phyloP scores from a whole-genome alignment of 35 echinoderm and acorn worm genomes.

The Diadema setosum region DNA sequence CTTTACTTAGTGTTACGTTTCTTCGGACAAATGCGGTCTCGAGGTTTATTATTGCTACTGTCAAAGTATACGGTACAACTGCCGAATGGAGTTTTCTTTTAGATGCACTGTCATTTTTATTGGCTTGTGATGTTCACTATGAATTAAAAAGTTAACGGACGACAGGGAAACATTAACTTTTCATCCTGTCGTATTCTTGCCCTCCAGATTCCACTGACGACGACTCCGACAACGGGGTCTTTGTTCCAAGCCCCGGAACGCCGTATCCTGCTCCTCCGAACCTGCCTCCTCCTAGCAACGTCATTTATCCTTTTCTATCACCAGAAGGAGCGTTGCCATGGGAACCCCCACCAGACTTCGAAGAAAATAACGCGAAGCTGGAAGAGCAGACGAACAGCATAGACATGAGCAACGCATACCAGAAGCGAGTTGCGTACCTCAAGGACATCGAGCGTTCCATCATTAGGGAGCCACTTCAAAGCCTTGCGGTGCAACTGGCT shows the following conservation, averaged over 20 bases:
- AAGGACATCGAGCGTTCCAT: constrained; percentile 12
- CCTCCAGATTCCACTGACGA: not conserved
- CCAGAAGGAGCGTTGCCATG: not conserved
- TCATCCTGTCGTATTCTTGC: not conserved
- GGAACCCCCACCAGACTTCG: not conserved
- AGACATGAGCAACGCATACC: not conserved
- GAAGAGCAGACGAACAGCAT: constrained; percentile 10
- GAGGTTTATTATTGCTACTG: too few relatives aligned
- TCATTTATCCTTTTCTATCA: not conserved
- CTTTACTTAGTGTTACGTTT: too few relatives aligned
- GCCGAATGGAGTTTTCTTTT: too few relatives aligned
- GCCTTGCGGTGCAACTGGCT: not conserved
- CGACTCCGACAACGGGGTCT: not conserved
- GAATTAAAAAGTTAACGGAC: too few relatives aligned
- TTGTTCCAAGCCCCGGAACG: not conserved
- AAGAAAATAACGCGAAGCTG: not conserved
- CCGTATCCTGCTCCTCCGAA: not conserved
- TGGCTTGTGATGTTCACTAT: too few relatives aligned
- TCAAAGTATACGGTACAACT: too few relatives aligned
- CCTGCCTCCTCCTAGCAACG: not conserved
- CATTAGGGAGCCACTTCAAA: not conserved
- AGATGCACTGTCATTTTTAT: too few relatives aligned
- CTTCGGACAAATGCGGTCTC: too few relatives aligned
- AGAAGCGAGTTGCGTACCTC: not conserved
- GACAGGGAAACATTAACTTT: too few relatives aligned